Conservation (phyloP, 2,888 invertebrate genomes). For the Pinctada fucata region DNA sequence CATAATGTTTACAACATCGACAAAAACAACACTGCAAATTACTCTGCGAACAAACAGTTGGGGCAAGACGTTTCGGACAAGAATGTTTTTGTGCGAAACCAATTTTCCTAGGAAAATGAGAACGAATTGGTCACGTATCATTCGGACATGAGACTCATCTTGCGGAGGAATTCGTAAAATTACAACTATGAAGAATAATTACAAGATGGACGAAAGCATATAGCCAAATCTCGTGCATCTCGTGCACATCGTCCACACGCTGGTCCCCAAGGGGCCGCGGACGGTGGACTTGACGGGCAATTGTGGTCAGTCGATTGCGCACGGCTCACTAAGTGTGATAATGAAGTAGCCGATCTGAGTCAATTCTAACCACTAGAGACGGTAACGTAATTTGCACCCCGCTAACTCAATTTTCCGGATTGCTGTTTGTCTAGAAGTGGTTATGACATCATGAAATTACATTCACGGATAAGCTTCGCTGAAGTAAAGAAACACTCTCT, state of each 20-base stretch:
- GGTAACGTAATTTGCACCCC: slow-evolving; percentile 16
- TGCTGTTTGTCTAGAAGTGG: background rate
- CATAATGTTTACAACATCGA: too few relatives aligned
- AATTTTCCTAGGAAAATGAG: background rate
- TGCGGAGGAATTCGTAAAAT: background rate
- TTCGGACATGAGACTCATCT: background rate
- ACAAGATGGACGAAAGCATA: too few relatives aligned
- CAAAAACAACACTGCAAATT: too few relatives aligned
- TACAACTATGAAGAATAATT: background rate
- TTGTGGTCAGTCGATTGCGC: background rate
- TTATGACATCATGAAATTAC: slow-evolving; percentile 3
- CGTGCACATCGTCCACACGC: background rate
- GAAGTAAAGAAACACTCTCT: background rate
- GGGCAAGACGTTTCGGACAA: too few relatives aligned
- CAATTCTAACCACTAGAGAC: background rate
- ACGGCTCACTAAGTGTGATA: background rate
- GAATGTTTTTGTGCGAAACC: too few relatives aligned
- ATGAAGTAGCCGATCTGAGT: slow-evolving; percentile 10
- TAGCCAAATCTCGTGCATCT: background rate
- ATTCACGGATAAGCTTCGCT: background rate
- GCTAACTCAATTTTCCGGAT: slow-evolving; percentile 2
- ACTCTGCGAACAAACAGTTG: too few relatives aligned
- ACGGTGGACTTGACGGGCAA: background rate
- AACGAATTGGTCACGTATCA: background rate
- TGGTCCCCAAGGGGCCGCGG: background rate